Base-by-base conservation (phyloP, 2,113 vertebrate species). In the Poeciliopsis turrubarensis region DNA sequence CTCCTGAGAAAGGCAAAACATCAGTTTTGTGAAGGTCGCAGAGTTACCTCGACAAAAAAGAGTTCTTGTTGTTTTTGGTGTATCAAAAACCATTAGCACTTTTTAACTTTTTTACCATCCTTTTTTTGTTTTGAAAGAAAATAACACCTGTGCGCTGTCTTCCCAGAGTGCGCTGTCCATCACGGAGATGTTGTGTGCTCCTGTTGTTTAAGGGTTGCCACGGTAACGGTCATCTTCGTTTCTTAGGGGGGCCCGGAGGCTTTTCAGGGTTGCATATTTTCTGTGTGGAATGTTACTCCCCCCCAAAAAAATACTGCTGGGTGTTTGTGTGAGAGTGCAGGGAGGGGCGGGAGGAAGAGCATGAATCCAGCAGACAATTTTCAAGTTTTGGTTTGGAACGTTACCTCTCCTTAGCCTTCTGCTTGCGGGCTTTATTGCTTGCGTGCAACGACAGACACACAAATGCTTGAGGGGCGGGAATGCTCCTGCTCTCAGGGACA, bases 181-280 rank as follows among this genome's bases (percentile, higher is more conserved):
- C 89, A 92, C 81, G 31, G 78, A 79, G 81, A 89, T 92, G 88
- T 93, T 95, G 91, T 95, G 87, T 86, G 85, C 84, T 47, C 83
- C 89, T 93, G 92, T 95, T 95, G 93, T 93, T 92, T 83, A 22
- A 80, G 54, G 25, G 92, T 95, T 92, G 77, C 92, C 91, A 90
- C 65, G 79, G 93, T 87, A 93, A 94, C 93, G 41, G 65, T 86
- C 72, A 67, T 91, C 85, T 82, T 91, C 91, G 83, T 92, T 92
- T 93, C 81, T 87, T 88, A 80, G 88, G 91, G 37, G 86, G 93
- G 89, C 91, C 92, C 88, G 82, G 84, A 89, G 87, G 91, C 88
- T 92, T 90, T 91, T 80, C 2, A n/a, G 85, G 90, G 90, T 89
- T 90, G 89, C 92, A 93, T 92, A 92, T 92, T 94, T 94, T 90